Percentiles rank a stretch among this genome's conserved stretches.
Evolutionary conservation across 2,888 invertebrate species (phyloP).

Genomic region (Kuschelorhynchus macadamiae): DNA sequence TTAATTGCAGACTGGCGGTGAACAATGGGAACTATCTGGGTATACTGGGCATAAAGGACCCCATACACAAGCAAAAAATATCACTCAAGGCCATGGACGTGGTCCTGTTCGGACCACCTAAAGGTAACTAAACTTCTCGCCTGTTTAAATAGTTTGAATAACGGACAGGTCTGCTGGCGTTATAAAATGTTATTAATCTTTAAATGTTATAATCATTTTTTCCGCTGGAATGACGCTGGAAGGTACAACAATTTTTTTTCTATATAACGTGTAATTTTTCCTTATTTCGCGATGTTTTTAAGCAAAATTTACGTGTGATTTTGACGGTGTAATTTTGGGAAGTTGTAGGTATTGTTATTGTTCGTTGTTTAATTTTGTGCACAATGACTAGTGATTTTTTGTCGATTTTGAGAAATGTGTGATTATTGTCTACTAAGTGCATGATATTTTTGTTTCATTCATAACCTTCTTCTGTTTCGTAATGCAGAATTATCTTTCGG

Average conservation of each 20-base stretch:
- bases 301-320: too few relatives aligned
- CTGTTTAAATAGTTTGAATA: neutral
- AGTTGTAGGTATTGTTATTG: too few relatives aligned
- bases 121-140: conserved; percentile 81
- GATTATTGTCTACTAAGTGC: too few relatives aligned
- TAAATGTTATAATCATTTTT: conserved; percentile 2
- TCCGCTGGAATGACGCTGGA: neutral
- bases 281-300: too few relatives aligned
- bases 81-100: conserved; percentile 99
- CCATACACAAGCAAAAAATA: conserved; percentile 97
- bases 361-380: too few relatives aligned
- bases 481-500: too few relatives aligned
- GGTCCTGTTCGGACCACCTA: conserved; percentile 97
- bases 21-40: conserved; percentile 93
- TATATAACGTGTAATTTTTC: too few relatives aligned
- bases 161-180: conserved; percentile 8
- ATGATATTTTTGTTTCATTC: too few relatives aligned
- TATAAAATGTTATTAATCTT: conserved; percentile 23
- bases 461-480: too few relatives aligned
- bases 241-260: too few relatives aligned
- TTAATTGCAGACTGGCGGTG: conserved; percentile 85
- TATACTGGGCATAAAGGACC: conserved; percentile 95
- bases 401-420: too few relatives aligned
- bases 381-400: too few relatives aligned
- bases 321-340: conserved; percentile 19